phyloP scores from a whole-genome alignment of 2,113 vertebrate genomes.

The Corydoras maculifer region DNA sequence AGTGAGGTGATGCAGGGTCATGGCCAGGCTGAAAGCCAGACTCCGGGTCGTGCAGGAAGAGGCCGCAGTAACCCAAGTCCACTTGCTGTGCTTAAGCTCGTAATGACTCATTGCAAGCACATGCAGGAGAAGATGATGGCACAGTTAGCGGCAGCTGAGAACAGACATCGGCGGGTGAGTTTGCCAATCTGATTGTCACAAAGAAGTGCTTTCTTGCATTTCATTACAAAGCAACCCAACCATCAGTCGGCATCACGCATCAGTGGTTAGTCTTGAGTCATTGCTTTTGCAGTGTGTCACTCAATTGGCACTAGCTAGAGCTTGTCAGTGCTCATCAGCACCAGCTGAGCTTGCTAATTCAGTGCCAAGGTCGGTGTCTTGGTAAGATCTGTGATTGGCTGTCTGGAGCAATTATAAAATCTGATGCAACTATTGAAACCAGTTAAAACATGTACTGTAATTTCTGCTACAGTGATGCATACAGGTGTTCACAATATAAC shows the following conservation, averaged over 20 bases:
- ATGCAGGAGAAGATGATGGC: slow-evolving; percentile 96
- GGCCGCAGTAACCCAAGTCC: slow-evolving; percentile 74
- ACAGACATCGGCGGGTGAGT: slow-evolving; percentile 82
- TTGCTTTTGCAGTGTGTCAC: background rate
- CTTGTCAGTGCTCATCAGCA: background rate
- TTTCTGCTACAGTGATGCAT: too few relatives aligned
- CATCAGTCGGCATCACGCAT: background rate
- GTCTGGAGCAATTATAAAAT: too few relatives aligned
- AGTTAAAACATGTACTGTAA: too few relatives aligned
- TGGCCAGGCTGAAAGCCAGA: slow-evolving; percentile 58
- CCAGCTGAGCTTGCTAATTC: background rate
- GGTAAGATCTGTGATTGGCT: too few relatives aligned
- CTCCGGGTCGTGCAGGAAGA: slow-evolving; percentile 62
- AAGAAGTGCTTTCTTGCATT: too few relatives aligned
- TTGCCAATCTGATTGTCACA: background rate
- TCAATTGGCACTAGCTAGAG: background rate
- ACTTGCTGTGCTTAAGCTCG: slow-evolving; percentile 83
- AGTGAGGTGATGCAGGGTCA: slow-evolving; percentile 69
- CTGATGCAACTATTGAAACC: too few relatives aligned
- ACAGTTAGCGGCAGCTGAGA: slow-evolving; percentile 85
- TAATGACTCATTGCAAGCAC: slow-evolving; percentile 91
- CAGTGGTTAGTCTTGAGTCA: background rate
- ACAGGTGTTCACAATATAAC: too few relatives aligned
- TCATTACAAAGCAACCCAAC: background rate
- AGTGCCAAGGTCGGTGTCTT: too few relatives aligned